Conservation (phyloP, 2,113 vertebrate genomes). For the Ptilorrhoa leucosticta region DNA sequence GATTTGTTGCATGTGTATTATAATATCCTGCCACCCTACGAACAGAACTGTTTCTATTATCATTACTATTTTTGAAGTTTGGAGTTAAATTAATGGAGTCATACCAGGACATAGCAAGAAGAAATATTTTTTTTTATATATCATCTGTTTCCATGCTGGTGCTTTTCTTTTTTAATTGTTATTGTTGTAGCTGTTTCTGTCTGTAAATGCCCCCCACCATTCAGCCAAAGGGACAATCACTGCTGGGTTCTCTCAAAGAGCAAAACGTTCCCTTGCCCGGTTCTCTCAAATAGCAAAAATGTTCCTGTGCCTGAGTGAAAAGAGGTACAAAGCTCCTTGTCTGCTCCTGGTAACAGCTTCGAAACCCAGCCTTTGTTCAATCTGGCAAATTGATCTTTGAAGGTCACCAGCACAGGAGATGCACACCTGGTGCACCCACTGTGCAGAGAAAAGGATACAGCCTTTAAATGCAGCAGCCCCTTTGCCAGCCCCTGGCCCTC, state of each 20-base stretch:
- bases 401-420: not conserved
- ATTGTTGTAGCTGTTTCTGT: constrained; percentile 13
- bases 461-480: not conserved
- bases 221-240: not conserved
- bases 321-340: not conserved
- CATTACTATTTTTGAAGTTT: not conserved
- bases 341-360: not conserved
- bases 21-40: not conserved
- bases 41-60: not conserved
- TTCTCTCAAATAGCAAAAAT: not conserved
- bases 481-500: not conserved
- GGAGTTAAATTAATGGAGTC: not conserved
- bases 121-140: not conserved
- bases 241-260: not conserved
- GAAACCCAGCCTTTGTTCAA: not conserved
- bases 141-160: not conserved
- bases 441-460: not conserved
- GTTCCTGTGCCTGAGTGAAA: not conserved
- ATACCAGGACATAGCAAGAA: not conserved
- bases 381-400: not conserved
- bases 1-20: not conserved
- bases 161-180: constrained; percentile 3
- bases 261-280: not conserved
- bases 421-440: not conserved
- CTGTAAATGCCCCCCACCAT: not conserved